Percentiles rank a stretch among this genome's conserved stretches.
These are phyloP conservation scores for Hyposoter didymator DNA, from an alignment of 2,888 invertebrate genomes.

Conservation along the genomic window DNA sequence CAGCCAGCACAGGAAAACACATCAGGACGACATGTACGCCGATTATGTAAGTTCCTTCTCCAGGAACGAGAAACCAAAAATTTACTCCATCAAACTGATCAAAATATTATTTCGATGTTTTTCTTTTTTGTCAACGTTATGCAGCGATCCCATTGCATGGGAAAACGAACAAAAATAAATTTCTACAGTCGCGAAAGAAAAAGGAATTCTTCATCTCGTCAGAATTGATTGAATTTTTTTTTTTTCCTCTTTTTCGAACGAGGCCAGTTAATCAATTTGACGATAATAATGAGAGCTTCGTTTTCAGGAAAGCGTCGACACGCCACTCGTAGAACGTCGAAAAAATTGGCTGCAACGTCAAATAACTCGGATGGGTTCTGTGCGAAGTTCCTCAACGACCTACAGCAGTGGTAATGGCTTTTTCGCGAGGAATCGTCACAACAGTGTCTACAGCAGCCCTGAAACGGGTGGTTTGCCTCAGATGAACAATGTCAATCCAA, in stretches of 20 bases:
- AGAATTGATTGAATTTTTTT: not conserved
- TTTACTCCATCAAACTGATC: not conserved
- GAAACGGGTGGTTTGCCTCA: slow-evolving; percentile 83
- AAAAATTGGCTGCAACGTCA: slow-evolving; percentile 96
- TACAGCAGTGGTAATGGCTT: slow-evolving; percentile 92
- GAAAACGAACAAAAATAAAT: not conserved
- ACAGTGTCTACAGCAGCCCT: slow-evolving; percentile 89
- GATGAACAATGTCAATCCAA: slow-evolving; percentile 85
- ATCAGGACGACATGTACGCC: slow-evolving; percentile 93
- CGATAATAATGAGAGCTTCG: not conserved
- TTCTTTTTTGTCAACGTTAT: not conserved
- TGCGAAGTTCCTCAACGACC: slow-evolving; percentile 93
- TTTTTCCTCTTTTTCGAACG: not conserved
- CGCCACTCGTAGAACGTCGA: slow-evolving; percentile 93
- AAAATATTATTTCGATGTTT: not conserved
- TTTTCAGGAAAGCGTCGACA: slow-evolving; percentile 94
- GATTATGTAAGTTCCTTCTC: slow-evolving; percentile 91
- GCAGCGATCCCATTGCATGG: not conserved
- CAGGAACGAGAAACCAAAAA: slow-evolving; percentile 4
- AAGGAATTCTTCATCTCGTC: not conserved
- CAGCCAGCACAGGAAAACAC: slow-evolving; percentile 85
- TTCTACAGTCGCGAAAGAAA: not conserved
- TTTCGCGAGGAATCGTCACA: slow-evolving; percentile 91
- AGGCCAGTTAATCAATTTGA: not conserved
- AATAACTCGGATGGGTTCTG: slow-evolving; percentile 94